phyloP scores from a whole-genome alignment of 1,140 invertebrate species.

The Aphelenchoides fujianensis region DNA sequence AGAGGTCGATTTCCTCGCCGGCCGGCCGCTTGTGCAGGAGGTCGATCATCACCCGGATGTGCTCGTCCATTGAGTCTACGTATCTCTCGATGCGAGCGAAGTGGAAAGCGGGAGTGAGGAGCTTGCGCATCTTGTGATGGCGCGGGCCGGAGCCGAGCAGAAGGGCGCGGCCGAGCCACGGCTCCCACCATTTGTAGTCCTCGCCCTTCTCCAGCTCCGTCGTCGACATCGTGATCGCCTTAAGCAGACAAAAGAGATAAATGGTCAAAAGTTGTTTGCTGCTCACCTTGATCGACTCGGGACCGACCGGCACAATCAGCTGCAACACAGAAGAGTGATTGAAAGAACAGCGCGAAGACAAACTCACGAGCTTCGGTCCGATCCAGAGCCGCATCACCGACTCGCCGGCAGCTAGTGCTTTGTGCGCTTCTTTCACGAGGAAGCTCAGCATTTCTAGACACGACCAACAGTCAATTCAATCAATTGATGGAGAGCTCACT shows the following conservation, averaged over 20 bases:
- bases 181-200: constrained; percentile 32
- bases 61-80: constrained; percentile 4
- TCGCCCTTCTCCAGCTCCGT: constrained; percentile 32
- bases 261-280: neutral
- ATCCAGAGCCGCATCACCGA: neutral
- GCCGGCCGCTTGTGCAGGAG: constrained; percentile 68
- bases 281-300: neutral
- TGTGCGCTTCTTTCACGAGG: neutral
- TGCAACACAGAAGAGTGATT: too few relatives aligned
- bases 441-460: neutral
- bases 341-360: too few relatives aligned
- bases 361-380: constrained; percentile 7
- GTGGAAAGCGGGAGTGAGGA: constrained; percentile 3
- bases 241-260: neutral
- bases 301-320: neutral
- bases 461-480: neutral
- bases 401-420: neutral
- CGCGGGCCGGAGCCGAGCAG: neutral
- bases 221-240: constrained; percentile 26
- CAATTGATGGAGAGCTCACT: neutral
- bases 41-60: constrained; percentile 65
- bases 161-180: constrained; percentile 34
- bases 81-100: neutral
- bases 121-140: neutral
- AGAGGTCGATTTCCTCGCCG: constrained; percentile 71